phyloP scores from a whole-genome alignment of 2,113 vertebrate genomes.

The Corythoichthys haematopterus region DNA sequence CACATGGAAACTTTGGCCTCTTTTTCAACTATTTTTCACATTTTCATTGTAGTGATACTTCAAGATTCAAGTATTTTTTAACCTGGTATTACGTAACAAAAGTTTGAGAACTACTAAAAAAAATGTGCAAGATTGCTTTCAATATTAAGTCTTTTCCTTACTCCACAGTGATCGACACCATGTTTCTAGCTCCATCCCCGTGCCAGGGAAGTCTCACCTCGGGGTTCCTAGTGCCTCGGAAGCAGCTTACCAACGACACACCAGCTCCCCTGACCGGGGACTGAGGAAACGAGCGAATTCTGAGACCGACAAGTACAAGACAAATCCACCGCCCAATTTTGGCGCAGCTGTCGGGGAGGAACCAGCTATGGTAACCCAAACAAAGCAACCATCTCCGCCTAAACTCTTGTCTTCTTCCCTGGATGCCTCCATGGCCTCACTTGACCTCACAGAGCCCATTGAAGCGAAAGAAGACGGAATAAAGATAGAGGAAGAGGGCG shows the following conservation, averaged over 20 bases:
- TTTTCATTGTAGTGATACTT: too few relatives aligned
- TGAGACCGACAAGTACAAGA: slow-evolving; percentile 77
- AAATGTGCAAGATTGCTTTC: neutral
- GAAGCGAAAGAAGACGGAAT: slow-evolving; percentile 40
- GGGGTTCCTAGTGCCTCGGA: slow-evolving; percentile 74
- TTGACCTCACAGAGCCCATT: slow-evolving; percentile 55
- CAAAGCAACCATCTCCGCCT: slow-evolving; percentile 55
- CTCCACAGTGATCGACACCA: slow-evolving; percentile 79
- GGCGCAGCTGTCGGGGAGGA: slow-evolving; percentile 63
- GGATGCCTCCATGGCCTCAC: slow-evolving; percentile 67
- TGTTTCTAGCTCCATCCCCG: slow-evolving; percentile 85
- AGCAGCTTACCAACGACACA: slow-evolving; percentile 64
- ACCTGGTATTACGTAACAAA: too few relatives aligned
- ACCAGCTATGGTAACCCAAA: slow-evolving; percentile 14
- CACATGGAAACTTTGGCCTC: too few relatives aligned
- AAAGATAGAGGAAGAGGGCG: slow-evolving; percentile 11
- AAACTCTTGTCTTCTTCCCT: slow-evolving; percentile 72
- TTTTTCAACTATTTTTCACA: too few relatives aligned
- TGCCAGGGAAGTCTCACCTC: slow-evolving; percentile 81
- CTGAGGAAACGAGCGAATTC: slow-evolving; percentile 82
- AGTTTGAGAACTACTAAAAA: neutral
- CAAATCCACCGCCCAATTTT: slow-evolving; percentile 79
- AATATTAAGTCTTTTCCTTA: neutral
- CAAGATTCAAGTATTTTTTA: too few relatives aligned
- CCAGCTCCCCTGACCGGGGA: slow-evolving; percentile 82